Conservation (phyloP, 2,888 invertebrate species). For the Baccha elongata region DNA sequence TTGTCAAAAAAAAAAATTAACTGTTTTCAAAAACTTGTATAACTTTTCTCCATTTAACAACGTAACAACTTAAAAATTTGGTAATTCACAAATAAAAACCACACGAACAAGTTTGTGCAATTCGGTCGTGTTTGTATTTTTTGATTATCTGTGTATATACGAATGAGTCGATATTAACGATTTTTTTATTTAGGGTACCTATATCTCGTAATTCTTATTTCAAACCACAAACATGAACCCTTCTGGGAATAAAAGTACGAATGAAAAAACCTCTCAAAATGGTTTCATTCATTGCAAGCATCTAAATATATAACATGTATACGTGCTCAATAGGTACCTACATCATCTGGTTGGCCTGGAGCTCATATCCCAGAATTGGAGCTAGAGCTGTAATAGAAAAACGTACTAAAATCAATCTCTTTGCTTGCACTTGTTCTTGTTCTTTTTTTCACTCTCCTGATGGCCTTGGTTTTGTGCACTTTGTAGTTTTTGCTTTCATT, state of each 20-base stretch:
- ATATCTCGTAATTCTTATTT: too few species aligned
- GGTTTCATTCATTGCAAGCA: neutral
- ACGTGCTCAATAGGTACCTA: neutral
- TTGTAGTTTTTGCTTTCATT: slow-evolving; percentile 12
- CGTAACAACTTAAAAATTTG: too few species aligned
- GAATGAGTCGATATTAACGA: too few species aligned
- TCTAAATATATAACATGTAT: neutral
- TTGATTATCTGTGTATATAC: too few species aligned
- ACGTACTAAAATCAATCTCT: slow-evolving; percentile 72
- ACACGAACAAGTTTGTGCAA: too few species aligned
- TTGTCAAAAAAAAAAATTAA: too few species aligned
- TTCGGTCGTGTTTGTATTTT: too few species aligned
- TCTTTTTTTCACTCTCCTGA: neutral
- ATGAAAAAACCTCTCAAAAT: neutral
- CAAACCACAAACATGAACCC: neutral
- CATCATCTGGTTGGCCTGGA: neutral
- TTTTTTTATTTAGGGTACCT: too few species aligned
- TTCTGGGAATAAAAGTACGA: neutral
- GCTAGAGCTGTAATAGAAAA: slow-evolving; percentile 67
- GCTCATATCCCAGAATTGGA: neutral
- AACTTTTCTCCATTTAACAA: too few species aligned
- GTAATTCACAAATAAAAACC: too few species aligned
- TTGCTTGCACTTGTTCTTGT: slow-evolving; percentile 46
- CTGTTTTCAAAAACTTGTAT: too few species aligned
- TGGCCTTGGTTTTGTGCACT: neutral